These are phyloP conservation scores for Littorina saxatilis DNA, from an alignment of 1,140 invertebrate genomes.

Conservation along the genomic window DNA sequence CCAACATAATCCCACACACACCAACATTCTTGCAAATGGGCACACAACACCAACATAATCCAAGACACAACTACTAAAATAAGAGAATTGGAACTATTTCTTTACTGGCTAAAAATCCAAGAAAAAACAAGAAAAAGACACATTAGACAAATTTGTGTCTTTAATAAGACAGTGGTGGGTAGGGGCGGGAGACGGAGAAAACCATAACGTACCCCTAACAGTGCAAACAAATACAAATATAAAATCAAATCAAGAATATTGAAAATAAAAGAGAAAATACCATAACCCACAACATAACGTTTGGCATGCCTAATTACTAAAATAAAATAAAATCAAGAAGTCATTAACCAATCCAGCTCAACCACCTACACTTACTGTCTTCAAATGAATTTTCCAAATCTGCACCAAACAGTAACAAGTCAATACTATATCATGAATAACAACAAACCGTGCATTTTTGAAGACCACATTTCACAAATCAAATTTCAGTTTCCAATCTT, in stretches of 20 bases:
- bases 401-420: too few relatives aligned
- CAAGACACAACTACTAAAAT: neutral
- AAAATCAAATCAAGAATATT: neutral
- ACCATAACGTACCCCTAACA: neutral
- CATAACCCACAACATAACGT: too few relatives aligned
- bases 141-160: constrained; percentile 19
- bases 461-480: too few relatives aligned
- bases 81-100: too few relatives aligned
- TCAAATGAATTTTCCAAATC: too few relatives aligned
- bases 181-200: neutral
- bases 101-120: too few relatives aligned
- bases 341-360: neutral
- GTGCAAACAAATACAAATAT: neutral
- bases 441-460: too few relatives aligned
- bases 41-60: neutral
- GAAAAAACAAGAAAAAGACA: neutral
- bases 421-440: too few relatives aligned
- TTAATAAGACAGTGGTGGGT: too few relatives aligned
- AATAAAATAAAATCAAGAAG: neutral
- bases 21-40: neutral
- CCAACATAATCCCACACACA: neutral
- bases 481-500: too few relatives aligned
- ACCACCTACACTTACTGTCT: neutral
- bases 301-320: too few relatives aligned
- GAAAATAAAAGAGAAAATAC: neutral